Evolutionary conservation across 2,888 invertebrate species (phyloP).

Genomic region (Drosophila falleni): DNA sequence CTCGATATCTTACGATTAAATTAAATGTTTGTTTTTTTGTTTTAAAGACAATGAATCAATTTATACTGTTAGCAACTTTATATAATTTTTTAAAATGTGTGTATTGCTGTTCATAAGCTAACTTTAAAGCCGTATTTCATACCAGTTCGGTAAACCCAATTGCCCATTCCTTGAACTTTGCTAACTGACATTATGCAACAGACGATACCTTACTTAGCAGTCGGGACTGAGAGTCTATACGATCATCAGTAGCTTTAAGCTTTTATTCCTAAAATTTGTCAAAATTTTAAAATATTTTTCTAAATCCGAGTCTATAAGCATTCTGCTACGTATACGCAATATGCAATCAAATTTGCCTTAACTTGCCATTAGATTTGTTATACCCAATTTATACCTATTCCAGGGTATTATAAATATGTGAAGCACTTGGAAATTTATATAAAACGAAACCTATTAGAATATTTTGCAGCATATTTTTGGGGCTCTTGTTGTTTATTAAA

Average conservation of each 20-base stretch:
- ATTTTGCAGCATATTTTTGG: slow-evolving; percentile 45
- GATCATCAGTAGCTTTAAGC: neutral
- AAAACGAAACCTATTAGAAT: slow-evolving; percentile 50
- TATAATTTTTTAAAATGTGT: slow-evolving; percentile 6
- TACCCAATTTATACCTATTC: neutral
- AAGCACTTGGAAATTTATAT: slow-evolving; percentile 41
- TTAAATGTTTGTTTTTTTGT: too few species aligned
- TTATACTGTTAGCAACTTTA: too few species aligned
- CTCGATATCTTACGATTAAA: too few species aligned
- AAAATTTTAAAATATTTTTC: neutral
- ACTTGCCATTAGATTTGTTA: neutral
- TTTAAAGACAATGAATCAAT: too few species aligned
- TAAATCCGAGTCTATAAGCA: neutral
- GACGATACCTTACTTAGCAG: neutral
- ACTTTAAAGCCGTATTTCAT: neutral
- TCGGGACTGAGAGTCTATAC: neutral
- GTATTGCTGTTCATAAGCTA: neutral
- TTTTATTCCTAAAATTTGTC: neutral
- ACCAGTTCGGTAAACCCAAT: neutral
- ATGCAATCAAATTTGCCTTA: too few species aligned
- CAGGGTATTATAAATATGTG: slow-evolving; percentile 18
- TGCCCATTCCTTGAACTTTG: slow-evolving; percentile 18
- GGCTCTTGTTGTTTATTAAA: slow-evolving; percentile 71
- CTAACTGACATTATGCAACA: slow-evolving; percentile 5
- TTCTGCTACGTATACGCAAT: neutral